phyloP scores from a whole-genome alignment of 2,113 vertebrate species.

The Oncorhynchus nerka region DNA sequence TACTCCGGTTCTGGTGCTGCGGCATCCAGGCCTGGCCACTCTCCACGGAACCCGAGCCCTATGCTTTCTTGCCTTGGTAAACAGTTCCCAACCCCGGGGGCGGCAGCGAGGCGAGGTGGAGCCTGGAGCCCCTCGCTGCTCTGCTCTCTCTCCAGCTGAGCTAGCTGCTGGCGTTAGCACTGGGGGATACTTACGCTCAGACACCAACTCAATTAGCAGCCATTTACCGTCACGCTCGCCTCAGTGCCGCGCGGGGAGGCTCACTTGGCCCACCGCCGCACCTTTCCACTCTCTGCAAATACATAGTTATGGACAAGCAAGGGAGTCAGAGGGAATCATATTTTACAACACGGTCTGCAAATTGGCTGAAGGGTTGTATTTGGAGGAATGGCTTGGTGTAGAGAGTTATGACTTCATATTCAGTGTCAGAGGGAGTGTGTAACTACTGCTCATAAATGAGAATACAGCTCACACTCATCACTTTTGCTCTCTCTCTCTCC shows the following conservation, averaged over 20 bases:
- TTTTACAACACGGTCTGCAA: background rate
- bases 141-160: constrained; percentile 4
- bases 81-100: constrained; percentile 21
- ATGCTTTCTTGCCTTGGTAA: constrained; percentile 43
- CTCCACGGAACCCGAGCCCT: constrained; percentile 42
- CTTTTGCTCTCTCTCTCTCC: background rate
- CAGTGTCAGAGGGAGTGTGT: no score
- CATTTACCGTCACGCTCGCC: constrained; percentile 25
- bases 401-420: background rate
- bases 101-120: background rate
- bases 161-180: background rate
- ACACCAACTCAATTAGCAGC: constrained; percentile 44
- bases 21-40: constrained; percentile 9
- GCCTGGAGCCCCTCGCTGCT: constrained; percentile 5
- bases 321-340: background rate
- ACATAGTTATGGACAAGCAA: constrained; percentile 2
- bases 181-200: constrained; percentile 19
- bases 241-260: background rate
- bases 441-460: no score
- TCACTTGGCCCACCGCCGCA: constrained; percentile 10
- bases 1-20: constrained; percentile 34
- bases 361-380: background rate
- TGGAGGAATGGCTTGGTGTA: background rate
- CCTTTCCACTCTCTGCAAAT: constrained; percentile 9
- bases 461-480: background rate